These are phyloP conservation scores for Sorex maritimensis DNA, from an alignment of 2,797 vertebrate genomes.

Conservation along the genomic window DNA sequence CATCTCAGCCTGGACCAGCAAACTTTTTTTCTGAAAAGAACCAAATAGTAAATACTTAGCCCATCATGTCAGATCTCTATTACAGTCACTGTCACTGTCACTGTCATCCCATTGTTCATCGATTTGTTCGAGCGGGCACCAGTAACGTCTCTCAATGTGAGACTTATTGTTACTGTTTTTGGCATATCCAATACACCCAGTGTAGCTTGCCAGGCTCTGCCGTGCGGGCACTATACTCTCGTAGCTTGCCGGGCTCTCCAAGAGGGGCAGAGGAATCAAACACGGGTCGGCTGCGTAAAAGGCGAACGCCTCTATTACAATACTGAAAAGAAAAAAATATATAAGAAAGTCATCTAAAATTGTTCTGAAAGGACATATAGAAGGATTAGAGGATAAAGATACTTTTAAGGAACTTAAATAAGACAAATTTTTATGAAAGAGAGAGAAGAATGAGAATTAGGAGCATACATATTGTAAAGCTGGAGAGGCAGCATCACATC, in stretches of 20 bases:
- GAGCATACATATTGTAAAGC: background rate
- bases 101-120: too few species aligned
- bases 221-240: too few species aligned
- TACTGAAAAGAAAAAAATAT: background rate
- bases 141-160: too few species aligned
- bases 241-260: too few species aligned
- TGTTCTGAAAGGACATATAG: background rate
- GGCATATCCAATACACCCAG: too few species aligned
- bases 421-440: background rate
- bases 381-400: background rate
- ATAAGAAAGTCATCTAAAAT: background rate
- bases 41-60: constrained; percentile 8
- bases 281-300: too few species aligned
- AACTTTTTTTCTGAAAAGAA: background rate
- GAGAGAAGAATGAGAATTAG: background rate
- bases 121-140: too few species aligned
- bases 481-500: background rate
- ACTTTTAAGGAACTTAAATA: background rate
- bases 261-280: too few species aligned
- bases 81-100: background rate
- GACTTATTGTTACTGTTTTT: too few species aligned
- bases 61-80: background rate
- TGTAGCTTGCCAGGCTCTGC: too few species aligned
- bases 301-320: background rate
- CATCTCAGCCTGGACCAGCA: background rate